Conservation (phyloP, 1,140 invertebrate species). For the Atta colombica region DNA sequence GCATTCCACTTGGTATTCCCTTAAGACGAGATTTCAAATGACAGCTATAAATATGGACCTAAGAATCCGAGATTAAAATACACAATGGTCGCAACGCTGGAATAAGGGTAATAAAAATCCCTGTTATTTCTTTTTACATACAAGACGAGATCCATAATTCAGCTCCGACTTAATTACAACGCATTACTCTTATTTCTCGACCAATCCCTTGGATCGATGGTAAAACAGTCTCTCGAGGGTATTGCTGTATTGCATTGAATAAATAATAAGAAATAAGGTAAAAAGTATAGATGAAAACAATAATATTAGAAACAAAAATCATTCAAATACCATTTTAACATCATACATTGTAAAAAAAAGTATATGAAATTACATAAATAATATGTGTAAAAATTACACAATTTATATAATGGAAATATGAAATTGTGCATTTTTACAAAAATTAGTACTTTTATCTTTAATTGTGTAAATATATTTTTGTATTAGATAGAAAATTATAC, state of each 20-base stretch:
- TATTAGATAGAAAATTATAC: too few species aligned
- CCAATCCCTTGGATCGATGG: neutral
- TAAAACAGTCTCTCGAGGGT: neutral
- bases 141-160: neutral
- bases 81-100: neutral
- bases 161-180: slow-evolving; percentile 5
- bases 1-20: neutral
- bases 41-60: neutral
- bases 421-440: too few species aligned
- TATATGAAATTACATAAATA: too few species aligned
- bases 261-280: slow-evolving; percentile 4
- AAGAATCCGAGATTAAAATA: slow-evolving; percentile 8
- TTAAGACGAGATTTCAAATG: neutral
- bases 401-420: too few species aligned
- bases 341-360: too few species aligned
- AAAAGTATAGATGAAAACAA: neutral
- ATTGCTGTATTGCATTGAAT: neutral
- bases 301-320: neutral
- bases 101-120: slow-evolving; percentile 11
- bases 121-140: neutral
- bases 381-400: too few species aligned
- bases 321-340: neutral
- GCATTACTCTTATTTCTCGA: slow-evolving; percentile 1
- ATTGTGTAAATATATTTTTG: too few species aligned
- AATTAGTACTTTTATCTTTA: too few species aligned